phyloP scores from a whole-genome alignment of 2,797 vertebrate species.

The Protosalanx chinensis region DNA sequence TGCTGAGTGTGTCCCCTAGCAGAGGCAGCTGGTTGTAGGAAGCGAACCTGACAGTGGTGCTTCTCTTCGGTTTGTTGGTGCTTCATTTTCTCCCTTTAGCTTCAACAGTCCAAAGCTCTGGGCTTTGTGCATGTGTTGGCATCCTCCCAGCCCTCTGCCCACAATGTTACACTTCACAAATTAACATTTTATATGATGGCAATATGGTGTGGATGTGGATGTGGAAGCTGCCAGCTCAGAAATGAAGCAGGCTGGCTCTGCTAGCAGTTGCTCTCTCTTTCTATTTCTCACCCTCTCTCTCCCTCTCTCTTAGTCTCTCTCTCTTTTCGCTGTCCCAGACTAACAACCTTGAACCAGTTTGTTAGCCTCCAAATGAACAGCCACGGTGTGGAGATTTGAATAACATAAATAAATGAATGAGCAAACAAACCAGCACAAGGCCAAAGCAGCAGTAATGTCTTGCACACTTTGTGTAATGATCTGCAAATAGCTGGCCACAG shows the following conservation, averaged over 20 bases:
- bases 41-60: slow-evolving; percentile 24
- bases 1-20: not conserved
- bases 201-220: slow-evolving; percentile 45
- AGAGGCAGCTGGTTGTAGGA: slow-evolving; percentile 29
- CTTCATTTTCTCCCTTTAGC: slow-evolving; percentile 39
- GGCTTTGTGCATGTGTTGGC: slow-evolving; percentile 53
- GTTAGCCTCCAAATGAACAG: slow-evolving; percentile 65
- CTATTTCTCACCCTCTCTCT: slow-evolving; percentile 12
- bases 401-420: slow-evolving; percentile 71
- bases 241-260: slow-evolving; percentile 61
- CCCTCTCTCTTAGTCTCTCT: slow-evolving; percentile 5
- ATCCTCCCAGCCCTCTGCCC: slow-evolving; percentile 44
- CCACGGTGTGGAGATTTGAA: slow-evolving; percentile 62
- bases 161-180: slow-evolving; percentile 59
- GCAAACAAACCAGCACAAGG: slow-evolving; percentile 66
- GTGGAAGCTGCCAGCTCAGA: slow-evolving; percentile 50
- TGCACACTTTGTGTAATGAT: slow-evolving; percentile 64
- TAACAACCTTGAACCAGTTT: slow-evolving; percentile 69
- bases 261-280: slow-evolving; percentile 10
- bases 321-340: slow-evolving; percentile 36
- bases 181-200: slow-evolving; percentile 63
- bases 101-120: slow-evolving; percentile 2
- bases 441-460: slow-evolving; percentile 51
- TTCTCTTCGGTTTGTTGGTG: slow-evolving; percentile 40
- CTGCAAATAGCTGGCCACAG: slow-evolving; percentile 71